phyloP scores from a whole-genome alignment of 2,113 vertebrate species.

The Phrynocephalus versicolor region DNA sequence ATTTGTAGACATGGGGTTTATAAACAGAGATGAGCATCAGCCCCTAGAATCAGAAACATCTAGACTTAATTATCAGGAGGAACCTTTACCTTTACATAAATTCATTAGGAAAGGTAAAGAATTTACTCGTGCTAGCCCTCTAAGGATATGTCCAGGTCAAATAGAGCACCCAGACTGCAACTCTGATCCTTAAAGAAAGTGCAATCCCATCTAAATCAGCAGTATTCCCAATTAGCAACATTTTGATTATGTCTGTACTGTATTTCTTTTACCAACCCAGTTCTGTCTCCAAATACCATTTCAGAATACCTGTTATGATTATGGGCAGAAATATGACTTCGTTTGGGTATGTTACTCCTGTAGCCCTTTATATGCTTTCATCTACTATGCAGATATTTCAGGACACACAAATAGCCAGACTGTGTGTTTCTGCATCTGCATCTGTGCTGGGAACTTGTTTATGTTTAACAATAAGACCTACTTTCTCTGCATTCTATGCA shows the following conservation, averaged over 20 bases:
- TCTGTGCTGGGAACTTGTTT: not conserved
- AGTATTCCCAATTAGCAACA: not conserved
- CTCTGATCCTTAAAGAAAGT: too few species aligned
- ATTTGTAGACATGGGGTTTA: too few species aligned
- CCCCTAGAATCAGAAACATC: too few species aligned
- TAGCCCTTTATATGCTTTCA: not conserved
- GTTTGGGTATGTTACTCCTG: not conserved
- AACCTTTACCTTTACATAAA: too few species aligned
- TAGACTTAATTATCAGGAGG: too few species aligned
- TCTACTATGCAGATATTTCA: not conserved
- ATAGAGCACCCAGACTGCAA: too few species aligned
- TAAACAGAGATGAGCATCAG: too few species aligned
- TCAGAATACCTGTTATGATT: not conserved
- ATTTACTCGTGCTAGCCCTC: too few species aligned
- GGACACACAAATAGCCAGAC: not conserved
- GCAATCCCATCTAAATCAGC: too few species aligned
- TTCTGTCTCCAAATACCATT: not conserved
- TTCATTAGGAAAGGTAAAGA: too few species aligned
- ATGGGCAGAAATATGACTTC: not conserved
- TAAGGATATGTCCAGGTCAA: not conserved
- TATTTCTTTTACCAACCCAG: not conserved
- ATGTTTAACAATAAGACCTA: not conserved
- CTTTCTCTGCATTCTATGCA: not conserved
- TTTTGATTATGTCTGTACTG: not conserved
- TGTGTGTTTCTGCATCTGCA: too few species aligned